Conservation (phyloP, 2,888 invertebrate species). For the Leucophenga maculata region DNA sequence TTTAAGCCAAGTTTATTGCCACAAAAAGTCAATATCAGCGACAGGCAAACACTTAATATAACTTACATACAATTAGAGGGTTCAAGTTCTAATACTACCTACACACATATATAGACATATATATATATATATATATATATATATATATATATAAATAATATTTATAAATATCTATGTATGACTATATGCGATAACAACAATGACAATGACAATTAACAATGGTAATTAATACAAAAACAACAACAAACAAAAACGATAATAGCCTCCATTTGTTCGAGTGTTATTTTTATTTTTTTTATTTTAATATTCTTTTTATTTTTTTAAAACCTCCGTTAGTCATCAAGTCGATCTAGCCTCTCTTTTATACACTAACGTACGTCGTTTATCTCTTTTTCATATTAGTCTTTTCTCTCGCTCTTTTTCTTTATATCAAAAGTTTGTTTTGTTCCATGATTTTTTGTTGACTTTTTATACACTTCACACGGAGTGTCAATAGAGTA, state of each 20-base stretch:
- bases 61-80: conserved; percentile 9
- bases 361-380: conserved; percentile 34
- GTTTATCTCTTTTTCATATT: not conserved
- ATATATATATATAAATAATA: no score
- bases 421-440: conserved; percentile 12
- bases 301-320: conserved; percentile 30
- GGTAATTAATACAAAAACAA: conserved; percentile 44
- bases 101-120: not conserved
- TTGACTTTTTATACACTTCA: not conserved
- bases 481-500: no score
- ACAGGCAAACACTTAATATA: no score
- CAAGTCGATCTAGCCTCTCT: conserved; percentile 30
- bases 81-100: conserved; percentile 30
- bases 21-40: conserved; percentile 1
- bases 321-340: conserved; percentile 28
- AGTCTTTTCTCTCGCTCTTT: conserved; percentile 21
- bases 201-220: conserved; percentile 19
- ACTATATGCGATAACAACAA: conserved; percentile 8
- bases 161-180: no score
- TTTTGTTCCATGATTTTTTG: not conserved
- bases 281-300: conserved; percentile 23
- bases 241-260: conserved; percentile 39
- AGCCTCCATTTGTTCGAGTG: conserved; percentile 35
- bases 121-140: no score
- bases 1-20: conserved; percentile 13